Percentiles rank a stretch among this genome's conserved stretches.
phyloP scores from a whole-genome alignment of 2,888 invertebrate species.

The Dynastes hyllus region DNA sequence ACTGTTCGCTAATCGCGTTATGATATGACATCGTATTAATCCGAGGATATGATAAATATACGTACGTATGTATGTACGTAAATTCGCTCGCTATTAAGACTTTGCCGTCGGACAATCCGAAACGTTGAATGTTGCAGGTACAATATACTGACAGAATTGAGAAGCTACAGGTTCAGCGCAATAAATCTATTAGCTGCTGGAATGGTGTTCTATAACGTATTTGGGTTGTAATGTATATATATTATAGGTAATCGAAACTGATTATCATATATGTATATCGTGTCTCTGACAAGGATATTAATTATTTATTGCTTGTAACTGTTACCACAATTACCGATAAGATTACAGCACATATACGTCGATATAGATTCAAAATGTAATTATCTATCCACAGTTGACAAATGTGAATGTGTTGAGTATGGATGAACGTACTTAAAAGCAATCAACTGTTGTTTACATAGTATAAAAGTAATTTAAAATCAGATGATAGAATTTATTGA shows the following conservation, averaged over 20 bases:
- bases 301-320: conserved; percentile 4
- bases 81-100: conserved; percentile 41
- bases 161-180: conserved; percentile 10
- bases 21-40: conserved; percentile 56
- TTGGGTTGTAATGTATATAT: conserved; percentile 12
- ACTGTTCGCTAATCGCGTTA: conserved; percentile 57
- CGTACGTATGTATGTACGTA: not conserved
- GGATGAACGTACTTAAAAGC: too few species aligned
- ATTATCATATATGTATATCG: not conserved
- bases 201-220: conserved; percentile 13
- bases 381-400: too few species aligned
- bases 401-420: too few species aligned
- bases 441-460: too few species aligned
- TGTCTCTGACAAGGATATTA: not conserved
- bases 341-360: too few species aligned
- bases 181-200: conserved; percentile 36
- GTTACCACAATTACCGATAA: too few species aligned
- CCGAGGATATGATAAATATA: conserved; percentile 50
- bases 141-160: not conserved
- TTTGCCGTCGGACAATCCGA: conserved; percentile 25
- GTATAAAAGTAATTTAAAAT: too few species aligned
- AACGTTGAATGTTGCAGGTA: not conserved
- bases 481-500: too few species aligned
- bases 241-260: conserved; percentile 1
- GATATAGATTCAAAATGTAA: too few species aligned